Base-by-base conservation (phyloP, 2,888 invertebrate genomes). In the Tiliacea citrago region DNA sequence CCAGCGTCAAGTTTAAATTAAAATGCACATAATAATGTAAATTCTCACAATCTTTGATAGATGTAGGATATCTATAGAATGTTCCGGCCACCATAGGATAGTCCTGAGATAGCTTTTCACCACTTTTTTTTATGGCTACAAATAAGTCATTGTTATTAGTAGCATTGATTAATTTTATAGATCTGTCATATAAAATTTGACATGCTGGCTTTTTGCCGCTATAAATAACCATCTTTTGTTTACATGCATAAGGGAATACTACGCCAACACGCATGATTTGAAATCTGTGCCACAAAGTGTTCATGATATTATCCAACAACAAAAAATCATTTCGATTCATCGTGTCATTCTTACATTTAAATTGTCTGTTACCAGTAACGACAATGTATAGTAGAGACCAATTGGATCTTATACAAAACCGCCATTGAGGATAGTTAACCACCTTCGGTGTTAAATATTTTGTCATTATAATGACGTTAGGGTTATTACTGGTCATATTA, bases 11-110 rank as follows among this genome's bases (percentile, higher is more conserved):
- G n/a, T 78, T 81, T 0, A 75, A 65, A 51, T 90, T 83, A 9
- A 87, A 68, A 9, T 81, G 86, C 7, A 87, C 58, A 68, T 90
- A 92, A 24, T 88, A 80, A 18, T 83, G 73, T 16, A 91, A 83
- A 18, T 86, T 81, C 0, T 86, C 53, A 77, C 94, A 93, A 5
- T 86, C 66, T 7, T 53, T 82, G 35, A 93, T 90, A 39, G 92
- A 86, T 5, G 94, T 93, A 5, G 94, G 93, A 70, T 90, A 92
- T 85, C 93, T 89, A 10, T 86, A 18, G 63, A 93, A 93, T 60
- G 93, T 87, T 47, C 88, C 90, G 4, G 84, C 88, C 57, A 82
- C 82, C 6, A 94, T 60, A 1, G 93, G 93, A 83, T 91, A 94
- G 5, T 85, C 86, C 21, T 84, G 65, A 9, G 90, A 82, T 16